Conservation (phyloP, 2,888 invertebrate genomes). For the Xanthostigma xanthostigma region DNA sequence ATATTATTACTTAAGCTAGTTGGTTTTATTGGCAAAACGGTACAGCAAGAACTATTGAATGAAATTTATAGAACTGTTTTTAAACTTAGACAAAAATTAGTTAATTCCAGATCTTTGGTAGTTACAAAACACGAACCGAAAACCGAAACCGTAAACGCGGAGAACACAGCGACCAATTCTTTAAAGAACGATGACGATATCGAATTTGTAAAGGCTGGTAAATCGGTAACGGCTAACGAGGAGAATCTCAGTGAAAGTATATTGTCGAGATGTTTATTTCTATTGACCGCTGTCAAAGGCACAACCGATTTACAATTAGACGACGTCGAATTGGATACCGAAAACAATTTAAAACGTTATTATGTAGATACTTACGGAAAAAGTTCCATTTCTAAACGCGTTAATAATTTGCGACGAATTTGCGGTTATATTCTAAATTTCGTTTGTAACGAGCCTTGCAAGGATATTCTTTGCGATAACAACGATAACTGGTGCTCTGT, state of each 20-base stretch:
- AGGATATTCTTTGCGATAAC: conserved; percentile 15
- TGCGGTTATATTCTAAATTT: conserved; percentile 22
- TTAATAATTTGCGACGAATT: conserved; percentile 9
- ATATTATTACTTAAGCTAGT: conserved; percentile 36
- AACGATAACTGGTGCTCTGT: conserved; percentile 26
- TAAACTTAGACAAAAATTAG: conserved; percentile 13
- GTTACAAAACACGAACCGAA: neutral
- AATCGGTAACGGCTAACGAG: conserved; percentile 15
- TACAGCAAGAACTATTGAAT: neutral
- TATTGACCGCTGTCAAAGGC: conserved; percentile 33
- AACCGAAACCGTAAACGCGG: neutral
- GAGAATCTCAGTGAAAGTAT: conserved; percentile 28
- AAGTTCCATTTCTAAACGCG: conserved; percentile 14
- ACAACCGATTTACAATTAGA: conserved; percentile 14
- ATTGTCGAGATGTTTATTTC: conserved; percentile 32
- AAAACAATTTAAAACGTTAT: conserved; percentile 19
- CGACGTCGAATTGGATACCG: conserved; percentile 16
- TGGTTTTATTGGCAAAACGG: conserved; percentile 26
- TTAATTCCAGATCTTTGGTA: conserved; percentile 4
- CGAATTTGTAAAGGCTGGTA: conserved; percentile 8
- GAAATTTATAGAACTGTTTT: conserved; percentile 6
- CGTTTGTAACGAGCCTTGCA: conserved; percentile 23
- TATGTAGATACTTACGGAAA: conserved; percentile 25
- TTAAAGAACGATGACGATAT: conserved; percentile 6
- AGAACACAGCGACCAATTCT: conserved; percentile 6